Base-by-base conservation (phyloP, 2,888 invertebrate species). In the Hedychridium roseum region DNA sequence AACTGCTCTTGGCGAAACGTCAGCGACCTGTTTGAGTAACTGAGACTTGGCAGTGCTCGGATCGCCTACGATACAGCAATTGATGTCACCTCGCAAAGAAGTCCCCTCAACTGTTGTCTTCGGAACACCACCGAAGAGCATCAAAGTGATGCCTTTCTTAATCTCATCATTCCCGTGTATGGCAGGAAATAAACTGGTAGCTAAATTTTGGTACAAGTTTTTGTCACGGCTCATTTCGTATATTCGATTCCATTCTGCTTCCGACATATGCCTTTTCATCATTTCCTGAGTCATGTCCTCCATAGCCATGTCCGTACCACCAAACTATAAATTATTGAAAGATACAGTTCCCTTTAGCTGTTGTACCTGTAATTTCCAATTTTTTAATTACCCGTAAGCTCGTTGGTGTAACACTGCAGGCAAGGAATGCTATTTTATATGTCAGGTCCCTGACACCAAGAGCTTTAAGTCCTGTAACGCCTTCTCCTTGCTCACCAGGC, bases 41-140 rank as follows among this genome's bases (percentile, higher is more conserved):
- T 99, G 98, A 0, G 97, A 97, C 79, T 99, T 99, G 17, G 98
- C 98, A 0, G 98, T 98, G 76, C 96, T 96, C 0, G 99, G 99
- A 82, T 99, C 99, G 2, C 99, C 99, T 1, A 99, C 98, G 58
- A 99, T 89, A 73, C 97, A 98, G 50, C 97, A 91, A 78, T 99
- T 99, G 42, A 99, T 88, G 72, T 99, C 98, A 4, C 99, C 99
- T 66, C 99, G 84, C 1, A 99, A 84, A 0, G 92, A 89, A 0
- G 97, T 98, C 32, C 89, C 88, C 82, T 98, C 97, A 21, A 87
- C 81, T 0, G 98, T 97, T 15, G 88, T 91, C 81, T 99, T 99
- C 0, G 92, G 89, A 0, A 99, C 97, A 0, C 99, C 99, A 2
- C 99, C 95, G 77, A 99, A 97, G 63, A 99, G 76, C 92, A 98